Base-by-base conservation (phyloP, 2,888 invertebrate genomes). In the Hedychridium roseum region DNA sequence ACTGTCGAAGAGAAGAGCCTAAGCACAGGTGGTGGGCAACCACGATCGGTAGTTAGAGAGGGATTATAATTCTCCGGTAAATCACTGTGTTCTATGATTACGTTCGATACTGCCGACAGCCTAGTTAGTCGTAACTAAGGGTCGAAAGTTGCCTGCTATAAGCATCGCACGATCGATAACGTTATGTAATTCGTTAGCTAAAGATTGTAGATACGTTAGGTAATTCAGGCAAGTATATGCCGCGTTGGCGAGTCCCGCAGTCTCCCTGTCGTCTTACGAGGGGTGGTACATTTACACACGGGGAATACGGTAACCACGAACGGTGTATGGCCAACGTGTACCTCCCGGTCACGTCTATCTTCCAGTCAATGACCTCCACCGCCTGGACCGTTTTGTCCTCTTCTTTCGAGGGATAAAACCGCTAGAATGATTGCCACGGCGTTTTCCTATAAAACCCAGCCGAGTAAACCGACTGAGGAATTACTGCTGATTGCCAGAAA, bases 291-390 rank as follows among this genome's bases (percentile, higher is more conserved):
- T 14, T 16, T 40, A 26, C 45, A 38, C 54, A 50, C 47, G 45
- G 44, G 43, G 55, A 43, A 57, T 45, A 32, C 43, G 43, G 56
- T 49, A 49, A 57, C 47, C 50, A 48, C 31, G 44, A 39, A 28
- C 17, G 15, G 38, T 16, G 54, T 54, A 50, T 52, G 53, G 49
- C 51, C 53, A 59, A 60, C 60, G 57, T 56, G 58, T 58, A 56
- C 57, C 65, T 60, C 34, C 49, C 43, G 59, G 57, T 54, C 42
- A 53, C 47, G 61, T 59, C 52, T 57, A 44, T 53, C 63, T 56
- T 57, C 54, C 58, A 54, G 56, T 59, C 63, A 51, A 54, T 61
- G 60, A 62, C 55, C 57, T 37, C 45, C 32, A 46, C 23, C 28
- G 34, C 34, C 35, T 37, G 32, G 21, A 9, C 44, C 26, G 41